Evolutionary conservation across 2,113 vertebrate genomes (phyloP), one percentile per base, ranked within the genome.

Genomic region (Pseudolaguvia tuberculata): DNA sequence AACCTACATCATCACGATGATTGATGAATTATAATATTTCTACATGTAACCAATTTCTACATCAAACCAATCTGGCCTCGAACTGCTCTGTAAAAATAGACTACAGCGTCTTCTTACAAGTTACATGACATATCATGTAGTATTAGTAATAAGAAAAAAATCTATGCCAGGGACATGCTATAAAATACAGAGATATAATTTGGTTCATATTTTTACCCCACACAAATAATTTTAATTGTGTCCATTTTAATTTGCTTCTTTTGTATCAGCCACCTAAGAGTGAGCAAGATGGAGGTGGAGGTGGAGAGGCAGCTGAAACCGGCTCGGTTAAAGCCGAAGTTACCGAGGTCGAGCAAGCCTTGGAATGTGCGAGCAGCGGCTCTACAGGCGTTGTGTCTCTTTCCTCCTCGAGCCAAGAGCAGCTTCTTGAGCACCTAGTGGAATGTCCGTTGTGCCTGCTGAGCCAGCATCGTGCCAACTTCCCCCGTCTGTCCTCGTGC

Each of bases 371-470:
- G 63, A 78, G 79, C 51, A 82, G 75, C 2, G 85, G 82, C 61
- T 88, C 88, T 78, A 86, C 86, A 0, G 88, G 86, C 4, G 83
- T 89, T 75, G 83, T 91, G 78, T 88, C 91, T 42, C 88, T 90
- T 48, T 88, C 90, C 66, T 85, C 87, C 23, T 89, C 88, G 73
- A 89, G 88, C 84, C 90, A 91, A 82, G 90, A 92, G 59, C 90
- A 90, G 76, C 78, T 91, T 35, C 67, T 91, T 78, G 90, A 90
- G 71, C 88, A 90, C 85, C 80, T 91, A 81, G 93, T 93, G 81
- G 93, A 95, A 83, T 94, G 94, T 67, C 93, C 93, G 0, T 86
- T 94, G 73, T 94, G 94, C 87, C 90, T 94, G 80, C 90, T 94
- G 76, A 90, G 91, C 66, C 94, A 94, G 83, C 92, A 92, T 0